Conservation (phyloP, 2,888 invertebrate species). For the Amphipoea lucens region DNA sequence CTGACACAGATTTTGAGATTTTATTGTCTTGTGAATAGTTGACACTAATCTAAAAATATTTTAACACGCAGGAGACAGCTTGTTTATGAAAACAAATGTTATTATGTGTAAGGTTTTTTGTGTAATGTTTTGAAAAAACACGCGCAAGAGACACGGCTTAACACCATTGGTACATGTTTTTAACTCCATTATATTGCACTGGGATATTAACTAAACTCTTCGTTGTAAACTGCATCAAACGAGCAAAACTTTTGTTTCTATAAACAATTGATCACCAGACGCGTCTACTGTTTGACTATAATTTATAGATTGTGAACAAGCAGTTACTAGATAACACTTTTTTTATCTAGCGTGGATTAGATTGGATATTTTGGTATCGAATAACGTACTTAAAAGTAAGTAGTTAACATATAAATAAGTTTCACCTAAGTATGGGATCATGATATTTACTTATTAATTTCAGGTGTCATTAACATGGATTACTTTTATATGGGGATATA, state of each 20-base stretch:
- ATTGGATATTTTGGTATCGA: conserved; percentile 63
- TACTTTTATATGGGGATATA: neutral
- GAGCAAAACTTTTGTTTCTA: neutral
- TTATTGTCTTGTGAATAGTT: too few species aligned
- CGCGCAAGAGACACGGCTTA: too few species aligned
- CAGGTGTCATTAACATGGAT: conserved; percentile 23
- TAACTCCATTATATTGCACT: conserved; percentile 5
- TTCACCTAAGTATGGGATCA: conserved; percentile 43
- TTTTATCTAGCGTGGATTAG: conserved; percentile 65
- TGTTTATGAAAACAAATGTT: too few species aligned
- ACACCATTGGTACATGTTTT: neutral
- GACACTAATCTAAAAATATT: too few species aligned
- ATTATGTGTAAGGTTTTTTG: too few species aligned
- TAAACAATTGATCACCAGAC: conserved; percentile 13
- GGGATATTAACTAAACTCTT: neutral
- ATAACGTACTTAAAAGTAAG: conserved; percentile 46
- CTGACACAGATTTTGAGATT: too few species aligned
- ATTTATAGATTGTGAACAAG: conserved; percentile 53
- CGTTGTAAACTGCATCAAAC: neutral
- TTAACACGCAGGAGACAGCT: too few species aligned
- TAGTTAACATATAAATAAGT: conserved; percentile 59
- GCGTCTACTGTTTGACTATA: conserved; percentile 52
- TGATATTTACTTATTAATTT: conserved; percentile 55
- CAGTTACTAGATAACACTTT: conserved; percentile 50
- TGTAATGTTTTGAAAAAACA: too few species aligned